Conservation (phyloP, 2,113 vertebrate species). For the Leucopternis melanops region DNA sequence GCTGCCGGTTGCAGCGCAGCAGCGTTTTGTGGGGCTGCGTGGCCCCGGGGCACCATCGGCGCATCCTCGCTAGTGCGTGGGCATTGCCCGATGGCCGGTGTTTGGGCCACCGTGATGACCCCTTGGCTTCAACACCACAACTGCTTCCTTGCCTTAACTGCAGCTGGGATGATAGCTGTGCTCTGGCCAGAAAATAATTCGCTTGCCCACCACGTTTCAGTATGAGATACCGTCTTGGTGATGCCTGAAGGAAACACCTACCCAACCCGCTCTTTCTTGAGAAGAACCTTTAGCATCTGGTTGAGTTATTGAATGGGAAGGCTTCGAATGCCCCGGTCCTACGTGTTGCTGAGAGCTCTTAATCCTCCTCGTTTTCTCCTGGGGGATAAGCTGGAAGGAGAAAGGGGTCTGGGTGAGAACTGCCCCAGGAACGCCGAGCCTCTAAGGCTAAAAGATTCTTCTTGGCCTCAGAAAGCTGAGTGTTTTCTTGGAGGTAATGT, state of each 20-base stretch:
- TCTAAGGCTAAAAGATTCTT: neutral
- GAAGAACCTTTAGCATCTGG: neutral
- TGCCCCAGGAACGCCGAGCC: neutral
- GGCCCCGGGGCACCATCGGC: accelerated
- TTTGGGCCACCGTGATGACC: accelerated
- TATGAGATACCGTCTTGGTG: neutral
- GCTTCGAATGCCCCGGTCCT: neutral
- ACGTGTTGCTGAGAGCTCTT: neutral
- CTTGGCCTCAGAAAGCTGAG: neutral
- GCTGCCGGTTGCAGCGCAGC: accelerated
- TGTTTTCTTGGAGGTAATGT: neutral
- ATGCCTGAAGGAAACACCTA: neutral
- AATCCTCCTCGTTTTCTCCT: neutral
- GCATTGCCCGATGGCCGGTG: neutral
- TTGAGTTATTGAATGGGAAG: neutral
- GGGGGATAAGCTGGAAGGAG: neutral
- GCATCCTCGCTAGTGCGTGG: too few species aligned
- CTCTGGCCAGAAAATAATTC: neutral
- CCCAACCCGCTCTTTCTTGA: neutral
- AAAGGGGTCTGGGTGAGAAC: neutral
- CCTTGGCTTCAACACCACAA: neutral
- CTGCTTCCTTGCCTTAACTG: neutral
- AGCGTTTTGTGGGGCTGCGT: neutral
- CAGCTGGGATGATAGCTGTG: neutral
- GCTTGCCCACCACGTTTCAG: neutral